Conservation (phyloP, 2,797 vertebrate genomes). For the Phoebastria nigripes region DNA sequence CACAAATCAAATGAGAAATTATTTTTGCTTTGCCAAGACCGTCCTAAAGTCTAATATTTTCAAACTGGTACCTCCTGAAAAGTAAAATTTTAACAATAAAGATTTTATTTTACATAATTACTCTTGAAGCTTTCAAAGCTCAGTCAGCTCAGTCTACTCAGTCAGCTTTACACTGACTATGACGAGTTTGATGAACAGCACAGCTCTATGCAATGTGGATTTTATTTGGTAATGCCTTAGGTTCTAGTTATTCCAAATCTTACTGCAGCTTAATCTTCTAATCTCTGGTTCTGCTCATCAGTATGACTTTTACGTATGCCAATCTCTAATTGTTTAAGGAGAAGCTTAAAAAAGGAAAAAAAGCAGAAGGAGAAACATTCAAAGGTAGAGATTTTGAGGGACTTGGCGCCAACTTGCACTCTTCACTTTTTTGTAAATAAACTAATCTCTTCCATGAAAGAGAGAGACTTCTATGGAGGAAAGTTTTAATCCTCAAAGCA, state of each 20-base stretch:
- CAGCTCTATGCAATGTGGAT: fast-evolving
- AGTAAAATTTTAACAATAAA: neutral
- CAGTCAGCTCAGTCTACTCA: neutral
- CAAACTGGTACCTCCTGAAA: neutral
- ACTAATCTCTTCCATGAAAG: neutral
- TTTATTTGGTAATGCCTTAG: neutral
- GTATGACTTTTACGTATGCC: neutral
- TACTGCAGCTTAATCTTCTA: neutral
- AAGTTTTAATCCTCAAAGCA: neutral
- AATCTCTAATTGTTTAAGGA: neutral
- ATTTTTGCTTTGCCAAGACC: neutral
- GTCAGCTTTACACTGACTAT: neutral
- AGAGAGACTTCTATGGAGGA: neutral
- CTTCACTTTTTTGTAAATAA: neutral
- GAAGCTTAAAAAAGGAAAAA: neutral
- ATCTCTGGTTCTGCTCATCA: neutral
- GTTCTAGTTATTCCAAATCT: neutral
- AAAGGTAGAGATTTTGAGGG: neutral
- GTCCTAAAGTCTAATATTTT: neutral
- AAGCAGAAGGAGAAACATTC: neutral
- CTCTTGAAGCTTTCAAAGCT: neutral
- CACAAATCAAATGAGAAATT: neutral
- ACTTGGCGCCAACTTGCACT: neutral
- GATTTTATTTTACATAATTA: neutral
- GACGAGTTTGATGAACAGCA: neutral